Percentiles rank a stretch among this genome's conserved stretches.
Conservation (phyloP, 1,140 invertebrate species). For the Steinernema feltiae region DNA sequence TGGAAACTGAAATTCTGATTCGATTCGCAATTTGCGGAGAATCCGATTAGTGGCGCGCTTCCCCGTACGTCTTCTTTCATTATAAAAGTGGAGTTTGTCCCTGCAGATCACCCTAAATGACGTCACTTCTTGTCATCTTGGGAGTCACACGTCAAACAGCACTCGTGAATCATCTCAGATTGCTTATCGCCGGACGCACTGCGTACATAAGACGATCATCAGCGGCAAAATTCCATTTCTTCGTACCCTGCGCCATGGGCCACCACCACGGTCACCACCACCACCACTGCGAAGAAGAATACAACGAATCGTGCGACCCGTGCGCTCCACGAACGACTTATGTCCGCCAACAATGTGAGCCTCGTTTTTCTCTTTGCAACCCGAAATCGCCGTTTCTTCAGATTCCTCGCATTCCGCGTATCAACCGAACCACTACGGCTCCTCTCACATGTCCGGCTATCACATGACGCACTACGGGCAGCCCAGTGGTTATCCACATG, state of each 20-base stretch:
- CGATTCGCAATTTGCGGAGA: too few relatives aligned
- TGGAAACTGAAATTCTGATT: too few relatives aligned
- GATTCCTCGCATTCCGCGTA: neutral
- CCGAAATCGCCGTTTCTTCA: neutral
- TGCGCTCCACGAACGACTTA: neutral
- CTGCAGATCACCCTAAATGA: neutral
- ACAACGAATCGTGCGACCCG: neutral
- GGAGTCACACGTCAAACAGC: neutral
- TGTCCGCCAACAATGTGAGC: neutral
- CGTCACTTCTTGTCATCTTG: neutral
- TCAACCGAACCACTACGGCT: neutral
- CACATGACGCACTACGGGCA: neutral
- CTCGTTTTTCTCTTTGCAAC: neutral
- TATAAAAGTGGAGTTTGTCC: neutral
- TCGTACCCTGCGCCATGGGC: neutral
- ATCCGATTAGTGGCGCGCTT: too few relatives aligned
- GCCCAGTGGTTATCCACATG: neutral
- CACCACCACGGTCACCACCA: constrained; percentile 7
- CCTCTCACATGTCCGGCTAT: neutral
- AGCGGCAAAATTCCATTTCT: neutral
- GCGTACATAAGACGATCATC: neutral
- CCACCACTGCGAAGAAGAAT: neutral
- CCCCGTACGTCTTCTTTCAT: too few relatives aligned
- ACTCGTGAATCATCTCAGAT: neutral
- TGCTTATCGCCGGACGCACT: neutral